Conservation (phyloP, 2,113 vertebrate species). For the Chamaea fasciata region DNA sequence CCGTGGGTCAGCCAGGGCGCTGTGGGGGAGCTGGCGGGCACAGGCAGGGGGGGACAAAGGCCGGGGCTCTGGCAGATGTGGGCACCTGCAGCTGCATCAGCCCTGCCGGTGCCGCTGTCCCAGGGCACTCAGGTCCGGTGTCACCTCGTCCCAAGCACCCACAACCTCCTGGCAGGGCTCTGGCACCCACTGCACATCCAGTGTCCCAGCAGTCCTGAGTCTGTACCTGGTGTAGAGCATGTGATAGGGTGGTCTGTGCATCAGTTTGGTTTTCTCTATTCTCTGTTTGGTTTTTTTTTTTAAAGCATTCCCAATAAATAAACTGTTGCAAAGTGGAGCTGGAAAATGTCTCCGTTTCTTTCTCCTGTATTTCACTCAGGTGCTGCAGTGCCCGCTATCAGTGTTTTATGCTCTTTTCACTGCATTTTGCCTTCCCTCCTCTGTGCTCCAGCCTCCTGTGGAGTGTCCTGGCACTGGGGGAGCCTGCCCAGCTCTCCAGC, state of each 20-base stretch:
- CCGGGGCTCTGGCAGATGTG: background rate
- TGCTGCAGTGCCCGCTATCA: accelerated
- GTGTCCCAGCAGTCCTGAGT: background rate
- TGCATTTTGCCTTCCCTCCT: background rate
- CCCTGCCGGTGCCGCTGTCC: background rate
- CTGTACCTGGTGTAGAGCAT: background rate
- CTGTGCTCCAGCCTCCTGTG: background rate
- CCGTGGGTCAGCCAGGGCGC: accelerated
- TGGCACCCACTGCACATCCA: background rate
- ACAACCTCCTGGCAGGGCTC: background rate
- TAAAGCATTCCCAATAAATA: conserved; percentile 21
- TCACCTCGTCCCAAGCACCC: background rate
- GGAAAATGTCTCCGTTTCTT: background rate
- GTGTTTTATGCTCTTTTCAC: background rate
- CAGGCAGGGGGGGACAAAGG: background rate
- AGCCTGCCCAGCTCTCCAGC: background rate
- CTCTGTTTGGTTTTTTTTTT: background rate
- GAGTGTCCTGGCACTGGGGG: background rate
- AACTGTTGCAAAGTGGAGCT: background rate
- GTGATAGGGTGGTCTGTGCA: background rate
- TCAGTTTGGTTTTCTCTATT: background rate
- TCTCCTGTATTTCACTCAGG: background rate
- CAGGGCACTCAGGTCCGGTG: background rate
- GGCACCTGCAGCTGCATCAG: background rate
- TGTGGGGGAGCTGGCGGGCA: background rate